Conservation (phyloP, 1,140 invertebrate species). For the Melitaea cinxia region DNA sequence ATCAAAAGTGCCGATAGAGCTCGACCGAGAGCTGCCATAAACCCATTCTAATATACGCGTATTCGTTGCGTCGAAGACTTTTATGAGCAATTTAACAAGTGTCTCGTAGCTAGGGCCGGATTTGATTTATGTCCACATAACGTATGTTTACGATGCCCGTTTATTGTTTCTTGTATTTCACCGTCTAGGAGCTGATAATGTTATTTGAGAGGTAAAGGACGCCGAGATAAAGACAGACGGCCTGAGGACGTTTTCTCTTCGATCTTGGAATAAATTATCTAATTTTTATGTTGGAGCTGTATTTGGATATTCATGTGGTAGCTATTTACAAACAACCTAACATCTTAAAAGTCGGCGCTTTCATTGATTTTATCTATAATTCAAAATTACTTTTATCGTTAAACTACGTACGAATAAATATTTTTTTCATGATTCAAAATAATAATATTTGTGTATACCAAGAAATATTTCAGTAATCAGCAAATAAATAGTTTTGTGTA, state of each 20-base stretch:
- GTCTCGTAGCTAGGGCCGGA: slow-evolving; percentile 58
- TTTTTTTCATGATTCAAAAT: background rate
- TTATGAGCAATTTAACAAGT: slow-evolving; percentile 78
- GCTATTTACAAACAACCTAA: slow-evolving; percentile 4
- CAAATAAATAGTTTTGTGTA: too few relatives aligned
- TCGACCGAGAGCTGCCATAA: slow-evolving; percentile 54
- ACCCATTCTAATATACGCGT: slow-evolving; percentile 68
- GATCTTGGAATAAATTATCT: slow-evolving; percentile 42
- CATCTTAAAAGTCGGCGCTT: slow-evolving; percentile 4
- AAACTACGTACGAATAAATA: background rate
- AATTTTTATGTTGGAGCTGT: slow-evolving; percentile 15
- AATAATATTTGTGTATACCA: too few relatives aligned
- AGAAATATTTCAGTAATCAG: too few relatives aligned
- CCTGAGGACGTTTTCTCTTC: slow-evolving; percentile 32
- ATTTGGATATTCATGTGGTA: slow-evolving; percentile 17
- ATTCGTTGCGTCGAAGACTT: slow-evolving; percentile 68
- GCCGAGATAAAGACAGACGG: slow-evolving; percentile 38
- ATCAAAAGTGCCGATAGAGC: slow-evolving; percentile 52
- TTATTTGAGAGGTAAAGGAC: slow-evolving; percentile 64
- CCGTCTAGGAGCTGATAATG: slow-evolving; percentile 66
- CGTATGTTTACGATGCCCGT: slow-evolving; percentile 65
- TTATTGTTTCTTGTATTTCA: slow-evolving; percentile 75
- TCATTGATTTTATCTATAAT: background rate
- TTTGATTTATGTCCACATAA: slow-evolving; percentile 75
- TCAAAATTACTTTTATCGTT: background rate